These are phyloP conservation scores for Quadriops clusia DNA, from an alignment of 2,888 invertebrate genomes.

Conservation along the genomic window DNA sequence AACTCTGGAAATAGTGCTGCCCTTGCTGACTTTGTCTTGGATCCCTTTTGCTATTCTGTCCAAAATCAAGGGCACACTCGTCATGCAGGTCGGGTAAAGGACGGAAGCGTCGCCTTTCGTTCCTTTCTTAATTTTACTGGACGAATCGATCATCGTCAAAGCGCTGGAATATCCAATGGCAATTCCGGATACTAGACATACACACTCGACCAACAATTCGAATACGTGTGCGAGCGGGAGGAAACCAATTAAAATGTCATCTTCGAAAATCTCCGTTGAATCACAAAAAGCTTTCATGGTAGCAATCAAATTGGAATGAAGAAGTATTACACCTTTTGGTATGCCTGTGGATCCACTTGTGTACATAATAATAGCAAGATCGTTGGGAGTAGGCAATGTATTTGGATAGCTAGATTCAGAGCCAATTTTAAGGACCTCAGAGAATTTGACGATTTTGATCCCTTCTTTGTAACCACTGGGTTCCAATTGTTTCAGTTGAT, in stretches of 20 bases:
- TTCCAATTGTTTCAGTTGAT: slow-evolving; percentile 65
- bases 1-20: slow-evolving; percentile 65
- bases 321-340: slow-evolving; percentile 80
- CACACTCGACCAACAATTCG: slow-evolving; percentile 84
- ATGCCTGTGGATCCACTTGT: slow-evolving; percentile 95
- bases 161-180: slow-evolving; percentile 95
- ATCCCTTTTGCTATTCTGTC: slow-evolving; percentile 96
- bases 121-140: slow-evolving; percentile 92
- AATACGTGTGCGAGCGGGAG: slow-evolving; percentile 95
- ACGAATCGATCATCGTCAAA: slow-evolving; percentile 81
- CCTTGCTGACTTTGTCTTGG: slow-evolving; percentile 81
- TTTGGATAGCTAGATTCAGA: slow-evolving; percentile 37
- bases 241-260: slow-evolving; percentile 87
- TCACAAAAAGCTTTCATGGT: slow-evolving; percentile 74
- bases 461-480: slow-evolving; percentile 57
- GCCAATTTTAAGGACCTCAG: slow-evolving; percentile 49
- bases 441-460: slow-evolving; percentile 62
- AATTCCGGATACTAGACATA: slow-evolving; percentile 74
- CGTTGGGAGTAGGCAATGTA: slow-evolving; percentile 53
- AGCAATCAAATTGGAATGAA: slow-evolving; percentile 70
- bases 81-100: slow-evolving; percentile 86
- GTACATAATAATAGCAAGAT: slow-evolving; percentile 97
- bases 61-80: slow-evolving; percentile 91
- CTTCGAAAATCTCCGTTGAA: slow-evolving; percentile 54
- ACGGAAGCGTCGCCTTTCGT: slow-evolving; percentile 89